Conservation (phyloP, 2,888 invertebrate species). For the Himalopsyche kuldschensis region DNA sequence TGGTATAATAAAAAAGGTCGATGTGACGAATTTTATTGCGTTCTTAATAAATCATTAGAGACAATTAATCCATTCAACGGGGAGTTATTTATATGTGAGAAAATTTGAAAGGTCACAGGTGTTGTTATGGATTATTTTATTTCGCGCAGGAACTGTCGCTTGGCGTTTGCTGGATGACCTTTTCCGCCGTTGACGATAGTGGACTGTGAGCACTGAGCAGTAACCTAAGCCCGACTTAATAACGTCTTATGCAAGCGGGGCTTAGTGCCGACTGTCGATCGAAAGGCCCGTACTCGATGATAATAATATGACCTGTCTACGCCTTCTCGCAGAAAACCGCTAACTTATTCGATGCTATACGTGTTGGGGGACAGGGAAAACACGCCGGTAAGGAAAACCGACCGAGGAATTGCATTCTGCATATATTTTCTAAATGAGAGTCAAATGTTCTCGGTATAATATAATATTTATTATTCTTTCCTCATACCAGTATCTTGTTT, state of each 20-base stretch:
- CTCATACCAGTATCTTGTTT: too few relatives aligned
- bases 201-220: background rate
- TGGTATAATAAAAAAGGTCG: too few relatives aligned
- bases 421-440: too few relatives aligned
- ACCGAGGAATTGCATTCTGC: background rate
- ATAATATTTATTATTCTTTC: too few relatives aligned
- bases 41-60: too few relatives aligned
- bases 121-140: too few relatives aligned
- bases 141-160: background rate
- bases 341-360: background rate
- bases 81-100: too few relatives aligned
- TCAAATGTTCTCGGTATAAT: too few relatives aligned
- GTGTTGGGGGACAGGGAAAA: background rate
- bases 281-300: background rate
- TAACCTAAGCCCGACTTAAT: background rate
- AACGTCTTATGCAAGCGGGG: background rate
- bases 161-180: background rate
- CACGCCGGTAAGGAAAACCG: background rate
- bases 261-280: background rate
- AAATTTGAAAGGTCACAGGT: too few relatives aligned
- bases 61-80: too few relatives aligned
- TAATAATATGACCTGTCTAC: background rate
- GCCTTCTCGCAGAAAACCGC: background rate
- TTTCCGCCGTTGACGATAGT: background rate
- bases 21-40: too few relatives aligned